phyloP scores from a whole-genome alignment of 2,888 invertebrate genomes.

The Quadroppia sp. region DNA sequence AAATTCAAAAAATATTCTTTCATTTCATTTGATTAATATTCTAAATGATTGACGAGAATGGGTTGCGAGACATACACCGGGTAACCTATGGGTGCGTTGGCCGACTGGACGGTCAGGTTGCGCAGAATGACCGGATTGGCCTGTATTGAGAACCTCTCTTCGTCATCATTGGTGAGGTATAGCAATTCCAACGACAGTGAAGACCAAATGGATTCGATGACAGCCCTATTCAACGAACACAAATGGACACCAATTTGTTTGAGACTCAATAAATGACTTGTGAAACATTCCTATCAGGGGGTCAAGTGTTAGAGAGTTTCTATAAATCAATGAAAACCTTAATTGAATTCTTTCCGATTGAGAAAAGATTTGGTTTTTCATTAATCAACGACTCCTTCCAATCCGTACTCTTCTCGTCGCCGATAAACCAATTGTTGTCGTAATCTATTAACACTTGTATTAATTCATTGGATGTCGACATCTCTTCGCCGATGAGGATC shows the following conservation, averaged over 20 bases:
- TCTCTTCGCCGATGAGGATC: slow-evolving; percentile 52
- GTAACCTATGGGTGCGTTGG: slow-evolving; percentile 56
- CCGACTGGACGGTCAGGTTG: slow-evolving; percentile 55
- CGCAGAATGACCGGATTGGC: slow-evolving; percentile 54
- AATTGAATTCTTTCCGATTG: slow-evolving; percentile 48
- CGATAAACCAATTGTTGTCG: slow-evolving; percentile 54
- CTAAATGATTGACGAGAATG: slow-evolving; percentile 31
- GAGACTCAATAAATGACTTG: slow-evolving; percentile 52
- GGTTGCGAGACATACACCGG: slow-evolving; percentile 51
- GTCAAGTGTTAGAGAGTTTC: neutral
- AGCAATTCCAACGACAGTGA: slow-evolving; percentile 55
- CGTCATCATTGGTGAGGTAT: slow-evolving; percentile 58
- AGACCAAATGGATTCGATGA: slow-evolving; percentile 56
- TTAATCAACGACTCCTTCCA: slow-evolving; percentile 53
- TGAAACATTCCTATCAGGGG: slow-evolving; percentile 51
- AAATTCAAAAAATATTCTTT: slow-evolving; percentile 49
- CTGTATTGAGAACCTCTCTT: slow-evolving; percentile 56
- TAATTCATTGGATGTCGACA: slow-evolving; percentile 49
- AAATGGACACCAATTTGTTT: slow-evolving; percentile 52
- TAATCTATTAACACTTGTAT: slow-evolving; percentile 52
- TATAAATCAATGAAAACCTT: slow-evolving; percentile 43
- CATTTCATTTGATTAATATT: neutral
- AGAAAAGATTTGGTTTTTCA: slow-evolving; percentile 52
- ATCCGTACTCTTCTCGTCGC: slow-evolving; percentile 51
- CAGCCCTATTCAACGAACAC: slow-evolving; percentile 53